phyloP scores from a whole-genome alignment of 2,797 vertebrate genomes.

The Octomys mimax region DNA sequence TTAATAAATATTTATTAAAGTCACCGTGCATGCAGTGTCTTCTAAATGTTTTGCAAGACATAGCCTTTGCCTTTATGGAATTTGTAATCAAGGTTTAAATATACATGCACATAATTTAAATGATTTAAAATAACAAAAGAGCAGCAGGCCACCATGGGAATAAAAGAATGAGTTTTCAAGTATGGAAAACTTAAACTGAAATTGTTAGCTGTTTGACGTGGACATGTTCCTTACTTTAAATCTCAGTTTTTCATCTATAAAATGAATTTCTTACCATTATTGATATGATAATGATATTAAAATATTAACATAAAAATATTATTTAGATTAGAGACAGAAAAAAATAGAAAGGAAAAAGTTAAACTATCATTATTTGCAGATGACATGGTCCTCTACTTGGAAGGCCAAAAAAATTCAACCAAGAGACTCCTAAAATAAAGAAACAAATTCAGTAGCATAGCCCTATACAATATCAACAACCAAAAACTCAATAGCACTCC shows the following conservation, averaged over 20 bases:
- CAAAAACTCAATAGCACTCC: too few species aligned
- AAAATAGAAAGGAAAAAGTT: too few species aligned
- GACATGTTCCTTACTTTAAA: neutral
- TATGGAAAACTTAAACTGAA: conserved; percentile 36
- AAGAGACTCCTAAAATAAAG: too few species aligned
- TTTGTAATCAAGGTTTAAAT: conserved; percentile 59
- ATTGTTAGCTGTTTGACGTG: neutral
- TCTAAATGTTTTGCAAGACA: neutral
- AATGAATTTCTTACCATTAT: conserved; percentile 47
- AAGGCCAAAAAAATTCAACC: too few species aligned
- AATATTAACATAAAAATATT: neutral
- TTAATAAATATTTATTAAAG: too few species aligned
- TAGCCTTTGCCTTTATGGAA: conserved; percentile 34
- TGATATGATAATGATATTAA: neutral
- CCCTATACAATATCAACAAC: too few species aligned
- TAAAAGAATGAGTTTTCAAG: conserved; percentile 8
- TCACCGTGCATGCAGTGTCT: neutral
- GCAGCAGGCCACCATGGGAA: neutral
- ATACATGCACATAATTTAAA: conserved; percentile 28
- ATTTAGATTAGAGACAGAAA: too few species aligned
- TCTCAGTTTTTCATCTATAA: conserved; percentile 40
- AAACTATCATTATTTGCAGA: too few species aligned
- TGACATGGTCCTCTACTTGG: too few species aligned
- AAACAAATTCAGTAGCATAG: too few species aligned
- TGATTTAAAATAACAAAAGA: conserved; percentile 44